Evolutionary conservation across 1,140 invertebrate genomes (phyloP).

Genomic region (Chironomus striatipennis): DNA sequence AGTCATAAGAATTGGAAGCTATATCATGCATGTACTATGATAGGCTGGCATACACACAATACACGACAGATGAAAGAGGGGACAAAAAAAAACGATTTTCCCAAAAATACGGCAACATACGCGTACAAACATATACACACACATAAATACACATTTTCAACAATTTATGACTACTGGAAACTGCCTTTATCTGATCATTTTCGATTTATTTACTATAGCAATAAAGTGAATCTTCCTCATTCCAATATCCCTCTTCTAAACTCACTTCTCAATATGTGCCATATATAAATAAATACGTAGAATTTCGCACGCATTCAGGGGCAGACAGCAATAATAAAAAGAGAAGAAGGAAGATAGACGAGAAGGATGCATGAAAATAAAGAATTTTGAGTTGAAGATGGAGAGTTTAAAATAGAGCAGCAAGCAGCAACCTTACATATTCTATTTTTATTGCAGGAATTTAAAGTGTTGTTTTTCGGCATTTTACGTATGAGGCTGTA

Average conservation of each 20-base stretch:
- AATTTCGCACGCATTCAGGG: background rate
- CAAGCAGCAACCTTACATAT: no score
- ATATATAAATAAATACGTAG: no score
- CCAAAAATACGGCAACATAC: background rate
- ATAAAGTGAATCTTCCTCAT: background rate
- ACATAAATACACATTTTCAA: background rate
- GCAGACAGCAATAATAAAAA: background rate
- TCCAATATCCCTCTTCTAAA: background rate
- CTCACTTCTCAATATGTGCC: background rate
- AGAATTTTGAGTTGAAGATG: no score
- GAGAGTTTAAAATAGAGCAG: no score
- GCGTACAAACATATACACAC: background rate
- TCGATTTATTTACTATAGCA: constrained; percentile 17
- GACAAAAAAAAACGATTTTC: background rate
- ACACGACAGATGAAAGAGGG: constrained; percentile 3
- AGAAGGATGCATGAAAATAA: background rate
- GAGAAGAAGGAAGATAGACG: background rate
- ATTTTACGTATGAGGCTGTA: background rate
- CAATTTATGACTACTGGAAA: constrained; percentile 17
- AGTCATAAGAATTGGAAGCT: background rate
- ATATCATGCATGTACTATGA: background rate
- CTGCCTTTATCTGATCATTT: constrained; percentile 22
- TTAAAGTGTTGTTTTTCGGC: background rate
- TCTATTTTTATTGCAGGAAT: background rate
- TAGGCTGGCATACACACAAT: background rate